Conservation (phyloP, 1,140 invertebrate genomes). For the Orius insidiosus region DNA sequence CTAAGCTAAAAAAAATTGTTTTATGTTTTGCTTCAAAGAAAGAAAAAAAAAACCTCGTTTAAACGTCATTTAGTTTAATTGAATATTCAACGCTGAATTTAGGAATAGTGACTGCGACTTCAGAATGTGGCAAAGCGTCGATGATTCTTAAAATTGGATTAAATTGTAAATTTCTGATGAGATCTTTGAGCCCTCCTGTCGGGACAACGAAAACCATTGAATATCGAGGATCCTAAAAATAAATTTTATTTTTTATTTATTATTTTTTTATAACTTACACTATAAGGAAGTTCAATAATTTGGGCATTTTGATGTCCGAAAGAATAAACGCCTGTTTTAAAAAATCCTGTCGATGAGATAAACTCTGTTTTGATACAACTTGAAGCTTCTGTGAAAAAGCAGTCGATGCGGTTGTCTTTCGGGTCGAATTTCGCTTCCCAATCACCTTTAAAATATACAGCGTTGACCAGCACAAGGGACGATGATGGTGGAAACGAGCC, state of each 20-base stretch:
- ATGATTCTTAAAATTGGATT: constrained; percentile 36
- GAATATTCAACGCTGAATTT: constrained; percentile 48
- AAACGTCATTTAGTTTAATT: constrained; percentile 39
- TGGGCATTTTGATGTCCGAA: constrained; percentile 32
- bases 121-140: constrained; percentile 27
- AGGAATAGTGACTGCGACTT: constrained; percentile 48
- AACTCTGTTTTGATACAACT: constrained; percentile 34
- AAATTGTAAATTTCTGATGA: constrained; percentile 36
- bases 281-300: constrained; percentile 55
- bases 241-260: neutral
- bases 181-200: constrained; percentile 28
- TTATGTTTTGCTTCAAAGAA: neutral
- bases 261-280: constrained; percentile 27
- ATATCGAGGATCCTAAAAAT: constrained; percentile 38
- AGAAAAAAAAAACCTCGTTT: constrained; percentile 29
- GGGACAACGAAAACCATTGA: constrained; percentile 53
- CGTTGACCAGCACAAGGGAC: constrained; percentile 50
- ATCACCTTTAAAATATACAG: constrained; percentile 64
- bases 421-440: constrained; percentile 58
- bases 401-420: constrained; percentile 32
- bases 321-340: constrained; percentile 35
- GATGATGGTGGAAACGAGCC: neutral
- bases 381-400: constrained; percentile 33
- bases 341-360: constrained; percentile 41
- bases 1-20: constrained; percentile 36